A percentile compares a stretch with the other conserved stretches of the same genome.
Conservation (phyloP, 2,888 invertebrate species). For the Iselma pallidipennis region DNA sequence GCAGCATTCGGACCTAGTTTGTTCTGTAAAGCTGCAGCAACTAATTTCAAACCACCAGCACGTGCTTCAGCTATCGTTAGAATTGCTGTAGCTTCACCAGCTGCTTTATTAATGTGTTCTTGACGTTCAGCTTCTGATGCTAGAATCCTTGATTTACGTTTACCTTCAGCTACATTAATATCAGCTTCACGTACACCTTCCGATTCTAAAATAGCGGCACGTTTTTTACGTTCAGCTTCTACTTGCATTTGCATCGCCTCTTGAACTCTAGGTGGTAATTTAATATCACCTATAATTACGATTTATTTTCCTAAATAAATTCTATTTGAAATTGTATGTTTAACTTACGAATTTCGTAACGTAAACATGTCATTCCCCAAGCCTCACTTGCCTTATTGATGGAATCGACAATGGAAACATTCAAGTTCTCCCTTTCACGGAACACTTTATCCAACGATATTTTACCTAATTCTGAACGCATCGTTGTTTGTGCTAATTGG, state of each 20-base stretch:
- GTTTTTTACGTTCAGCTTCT: constrained; percentile 95
- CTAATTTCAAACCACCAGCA: constrained; percentile 77
- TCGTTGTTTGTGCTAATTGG: constrained; percentile 98
- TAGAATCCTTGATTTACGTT: constrained; percentile 86
- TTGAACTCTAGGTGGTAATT: constrained; percentile 86
- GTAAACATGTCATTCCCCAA: constrained; percentile 96
- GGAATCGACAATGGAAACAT: constrained; percentile 91
- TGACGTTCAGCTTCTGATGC: constrained; percentile 93
- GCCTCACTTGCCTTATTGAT: constrained; percentile 98
- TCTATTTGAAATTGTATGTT: not conserved
- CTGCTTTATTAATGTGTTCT: constrained; percentile 93
- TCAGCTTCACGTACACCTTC: constrained; percentile 91
- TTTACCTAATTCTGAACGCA: constrained; percentile 98
- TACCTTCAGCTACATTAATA: constrained; percentile 97
- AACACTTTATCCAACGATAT: constrained; percentile 97
- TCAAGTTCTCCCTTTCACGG: constrained; percentile 92
- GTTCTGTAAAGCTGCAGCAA: constrained; percentile 68
- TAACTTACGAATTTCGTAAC: constrained; percentile 88
- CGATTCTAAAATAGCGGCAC: constrained; percentile 96
- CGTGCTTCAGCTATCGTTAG: constrained; percentile 90
- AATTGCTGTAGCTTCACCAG: constrained; percentile 90
- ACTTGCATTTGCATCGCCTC: constrained; percentile 99
- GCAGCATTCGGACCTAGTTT: constrained; percentile 85
- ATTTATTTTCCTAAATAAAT: not conserved
- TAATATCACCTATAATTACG: constrained; percentile 74